phyloP scores from a whole-genome alignment of 2,888 invertebrate genomes.

The Acrobasis suavella region DNA sequence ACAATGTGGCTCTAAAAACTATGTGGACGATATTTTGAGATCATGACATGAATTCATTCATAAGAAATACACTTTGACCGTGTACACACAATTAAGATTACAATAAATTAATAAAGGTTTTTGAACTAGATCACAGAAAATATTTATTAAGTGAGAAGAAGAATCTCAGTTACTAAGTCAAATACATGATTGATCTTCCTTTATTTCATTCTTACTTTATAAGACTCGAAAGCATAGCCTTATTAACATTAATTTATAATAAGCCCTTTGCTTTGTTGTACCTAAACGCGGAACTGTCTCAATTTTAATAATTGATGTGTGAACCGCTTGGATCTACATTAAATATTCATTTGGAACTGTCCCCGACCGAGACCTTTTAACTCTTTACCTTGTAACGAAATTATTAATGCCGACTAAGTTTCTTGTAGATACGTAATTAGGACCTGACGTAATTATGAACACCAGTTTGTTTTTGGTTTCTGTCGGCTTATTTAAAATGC shows the following conservation, averaged over 20 bases:
- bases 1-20: neutral
- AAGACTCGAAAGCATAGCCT: neutral
- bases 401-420: constrained; percentile 22
- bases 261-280: constrained; percentile 23
- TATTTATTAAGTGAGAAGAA: too few species aligned
- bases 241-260: constrained; percentile 27
- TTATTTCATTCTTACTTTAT: neutral
- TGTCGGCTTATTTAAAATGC: neutral
- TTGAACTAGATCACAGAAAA: too few species aligned
- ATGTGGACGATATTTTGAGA: neutral
- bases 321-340: constrained; percentile 29
- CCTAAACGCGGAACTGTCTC: constrained; percentile 27
- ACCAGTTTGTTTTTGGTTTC: neutral
- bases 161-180: too few species aligned
- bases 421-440: neutral
- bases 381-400: constrained; percentile 33
- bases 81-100: too few species aligned
- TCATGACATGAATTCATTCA: too few species aligned
- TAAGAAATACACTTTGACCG: too few species aligned
- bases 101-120: too few species aligned
- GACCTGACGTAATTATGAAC: neutral
- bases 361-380: constrained; percentile 36
- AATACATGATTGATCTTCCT: too few species aligned
- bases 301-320: constrained; percentile 37
- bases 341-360: constrained; percentile 40